A percentile compares a stretch with the other conserved stretches of the same genome.
Evolutionary conservation across 2,888 invertebrate species (phyloP).

Genomic region (Cryptus viduatorius): DNA sequence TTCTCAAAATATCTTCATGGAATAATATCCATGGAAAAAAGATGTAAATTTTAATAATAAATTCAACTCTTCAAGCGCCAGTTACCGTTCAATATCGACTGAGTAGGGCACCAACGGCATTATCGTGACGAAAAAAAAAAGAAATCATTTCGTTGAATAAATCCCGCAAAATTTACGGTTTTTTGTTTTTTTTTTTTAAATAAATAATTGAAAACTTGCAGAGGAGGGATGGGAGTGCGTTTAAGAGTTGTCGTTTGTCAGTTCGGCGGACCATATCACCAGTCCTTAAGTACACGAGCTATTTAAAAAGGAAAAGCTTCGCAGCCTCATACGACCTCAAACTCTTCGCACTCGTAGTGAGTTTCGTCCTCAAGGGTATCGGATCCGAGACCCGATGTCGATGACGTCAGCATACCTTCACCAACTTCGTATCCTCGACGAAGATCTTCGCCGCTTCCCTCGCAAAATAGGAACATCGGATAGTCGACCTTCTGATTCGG

Average conservation of each 20-base stretch:
- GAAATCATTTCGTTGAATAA: background rate
- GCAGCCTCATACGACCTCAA: constrained; percentile 76
- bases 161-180: background rate
- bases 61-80: constrained; percentile 25
- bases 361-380: constrained; percentile 78
- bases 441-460: constrained; percentile 89
- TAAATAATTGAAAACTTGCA: constrained; percentile 63
- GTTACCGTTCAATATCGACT: background rate
- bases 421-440: constrained; percentile 76
- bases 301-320: constrained; percentile 30
- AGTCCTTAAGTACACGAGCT: constrained; percentile 75
- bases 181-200: constrained; percentile 20
- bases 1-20: constrained; percentile 23
- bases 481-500: constrained; percentile 88
- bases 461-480: constrained; percentile 93
- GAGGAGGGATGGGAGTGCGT: constrained; percentile 4
- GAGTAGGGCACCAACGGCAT: background rate
- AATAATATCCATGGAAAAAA: constrained; percentile 17
- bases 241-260: constrained; percentile 56
- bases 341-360: constrained; percentile 81
- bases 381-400: constrained; percentile 69
- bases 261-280: constrained; percentile 63
- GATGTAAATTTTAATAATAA: background rate
- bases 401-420: constrained; percentile 74
- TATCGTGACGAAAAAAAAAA: background rate